Percentiles rank a stretch among this genome's conserved stretches.
These are phyloP conservation scores for Syngnathus rostellatus DNA, from an alignment of 2,797 vertebrate genomes.

Conservation along the genomic window DNA sequence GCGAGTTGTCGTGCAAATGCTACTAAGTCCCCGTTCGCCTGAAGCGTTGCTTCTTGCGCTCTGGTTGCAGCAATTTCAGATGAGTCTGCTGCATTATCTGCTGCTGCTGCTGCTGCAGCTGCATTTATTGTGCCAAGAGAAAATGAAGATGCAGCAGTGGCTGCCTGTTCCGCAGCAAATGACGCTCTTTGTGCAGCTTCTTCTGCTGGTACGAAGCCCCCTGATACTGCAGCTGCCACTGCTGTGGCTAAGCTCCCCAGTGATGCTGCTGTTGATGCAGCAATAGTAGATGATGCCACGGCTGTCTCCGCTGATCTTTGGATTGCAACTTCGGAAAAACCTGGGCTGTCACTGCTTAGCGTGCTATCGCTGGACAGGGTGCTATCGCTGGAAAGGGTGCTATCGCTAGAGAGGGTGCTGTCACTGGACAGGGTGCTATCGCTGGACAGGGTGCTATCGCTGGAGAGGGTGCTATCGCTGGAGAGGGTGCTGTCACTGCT, in stretches of 20 bases:
- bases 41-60: background rate
- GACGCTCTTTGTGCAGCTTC: background rate
- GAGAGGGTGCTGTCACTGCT: no score
- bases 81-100: background rate
- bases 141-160: background rate
- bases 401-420: background rate
- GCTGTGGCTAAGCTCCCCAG: background rate
- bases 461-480: no score
- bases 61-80: background rate
- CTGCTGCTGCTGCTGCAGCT: background rate
- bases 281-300: background rate
- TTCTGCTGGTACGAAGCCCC: background rate
- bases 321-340: background rate
- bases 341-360: background rate
- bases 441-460: no score
- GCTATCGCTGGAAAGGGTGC: background rate
- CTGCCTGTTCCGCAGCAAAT: background rate
- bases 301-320: background rate
- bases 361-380: background rate
- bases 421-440: no score
- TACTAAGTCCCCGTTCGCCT: background rate
- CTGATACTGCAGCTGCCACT: background rate
- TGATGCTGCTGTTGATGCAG: background rate
- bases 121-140: slow-evolving; percentile 7
- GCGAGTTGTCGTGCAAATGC: background rate